Conservation (phyloP, 2,888 invertebrate genomes). For the Trypoxylon attenuatum region DNA sequence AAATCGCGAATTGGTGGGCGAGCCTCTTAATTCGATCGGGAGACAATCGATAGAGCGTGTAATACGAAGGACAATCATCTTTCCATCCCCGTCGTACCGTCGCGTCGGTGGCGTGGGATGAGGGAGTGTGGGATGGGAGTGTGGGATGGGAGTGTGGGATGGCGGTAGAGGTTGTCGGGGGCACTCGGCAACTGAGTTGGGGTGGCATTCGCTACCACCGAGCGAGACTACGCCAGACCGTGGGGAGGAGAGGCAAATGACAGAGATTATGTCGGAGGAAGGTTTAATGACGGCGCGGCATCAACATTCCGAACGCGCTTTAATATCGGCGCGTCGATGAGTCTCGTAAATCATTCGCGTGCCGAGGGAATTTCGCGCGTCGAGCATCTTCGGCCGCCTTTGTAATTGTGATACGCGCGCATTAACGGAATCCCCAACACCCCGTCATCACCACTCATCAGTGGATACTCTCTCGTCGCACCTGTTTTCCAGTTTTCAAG, state of each 20-base stretch:
- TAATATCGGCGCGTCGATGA: constrained; percentile 44
- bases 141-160: background rate
- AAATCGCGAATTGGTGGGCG: background rate
- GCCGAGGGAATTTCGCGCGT: constrained; percentile 5
- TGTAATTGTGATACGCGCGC: background rate
- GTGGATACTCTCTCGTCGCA: background rate
- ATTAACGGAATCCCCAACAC: background rate
- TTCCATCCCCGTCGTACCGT: background rate
- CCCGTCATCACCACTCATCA: background rate
- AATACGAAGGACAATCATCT: constrained; percentile 9
- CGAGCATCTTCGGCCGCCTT: background rate
- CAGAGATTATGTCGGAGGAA: constrained; percentile 28
- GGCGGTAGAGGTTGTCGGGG: background rate
- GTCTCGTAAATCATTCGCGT: constrained; percentile 41
- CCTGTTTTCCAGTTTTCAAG: too few species aligned
- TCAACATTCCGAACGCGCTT: constrained; percentile 38
- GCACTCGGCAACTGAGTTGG: background rate
- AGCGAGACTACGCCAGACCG: background rate
- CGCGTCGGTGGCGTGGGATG: constrained; percentile 5
- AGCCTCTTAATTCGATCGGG: constrained; percentile 29
- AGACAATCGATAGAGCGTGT: constrained; percentile 31
- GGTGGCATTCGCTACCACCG: background rate
- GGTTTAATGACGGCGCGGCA: constrained; percentile 35
- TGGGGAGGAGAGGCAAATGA: constrained; percentile 21
- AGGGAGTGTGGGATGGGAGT: background rate